Base-by-base conservation (phyloP, 2,797 vertebrate genomes). In the Coregonus suidteri region DNA sequence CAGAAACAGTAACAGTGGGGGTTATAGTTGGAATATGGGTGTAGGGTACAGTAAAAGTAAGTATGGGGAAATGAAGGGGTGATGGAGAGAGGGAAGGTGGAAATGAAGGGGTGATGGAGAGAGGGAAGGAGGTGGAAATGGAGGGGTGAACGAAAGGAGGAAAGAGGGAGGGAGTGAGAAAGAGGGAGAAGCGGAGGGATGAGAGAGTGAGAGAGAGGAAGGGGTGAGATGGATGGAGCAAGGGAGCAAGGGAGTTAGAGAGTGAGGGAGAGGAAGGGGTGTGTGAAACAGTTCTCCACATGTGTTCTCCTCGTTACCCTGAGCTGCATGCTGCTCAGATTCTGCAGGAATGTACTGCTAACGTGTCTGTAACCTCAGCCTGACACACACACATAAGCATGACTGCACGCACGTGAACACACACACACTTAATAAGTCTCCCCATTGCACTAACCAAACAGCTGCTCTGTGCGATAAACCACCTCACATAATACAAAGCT, bases 271-370 rank as follows among this genome's bases (percentile, higher is more conserved):
- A 34, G 14, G 70, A 34, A 67, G 20, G 9, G 53, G 20, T n/a
- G 34, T 64, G 71, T 76, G 56, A 80, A 81, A 80, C 79, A n/a
- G 30, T 80, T 81, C 62, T 62, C 74, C 75, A 78, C 87, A 88
- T 84, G 73, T 89, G 91, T 82, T 89, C 1, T 0, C 51, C 81
- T 87, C 88, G 82, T 91, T 88, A 88, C 67, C 41, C 62, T 54
- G 7, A 1, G 84, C 84, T 81, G 82, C 82, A 79, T 16, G 30
- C 13, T 31, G 82, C 90, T 90, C 89, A 91, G 25, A 25, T 70
- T 65, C 82, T 75, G 37, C 72, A 88, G 80, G 90, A 92, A 92
- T 89, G 87, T 13, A 18, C 18, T 59, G 66, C 52, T 70, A 69
- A 56, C 65, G 65, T 52, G 64, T 75, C 66, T 68, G 11, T 52